A percentile compares a stretch with the other conserved stretches of the same genome.
These are phyloP conservation scores for Nyctibius grandis DNA, from an alignment of 2,797 vertebrate species.

Conservation along the genomic window DNA sequence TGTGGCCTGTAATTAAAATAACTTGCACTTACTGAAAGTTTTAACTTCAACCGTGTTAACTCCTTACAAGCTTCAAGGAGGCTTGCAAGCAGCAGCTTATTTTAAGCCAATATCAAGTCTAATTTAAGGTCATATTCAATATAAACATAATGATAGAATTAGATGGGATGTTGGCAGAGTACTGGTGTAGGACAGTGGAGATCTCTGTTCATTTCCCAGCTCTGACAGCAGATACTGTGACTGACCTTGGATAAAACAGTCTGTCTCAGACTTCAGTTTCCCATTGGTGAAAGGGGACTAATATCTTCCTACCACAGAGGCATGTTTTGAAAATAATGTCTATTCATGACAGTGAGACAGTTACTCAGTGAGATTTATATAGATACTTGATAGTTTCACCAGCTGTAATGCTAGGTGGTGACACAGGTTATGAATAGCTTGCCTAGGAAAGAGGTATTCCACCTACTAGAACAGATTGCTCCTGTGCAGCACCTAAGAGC, in stretches of 20 bases:
- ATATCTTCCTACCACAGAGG: not conserved
- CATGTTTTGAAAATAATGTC: not conserved
- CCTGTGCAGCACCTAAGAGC: not conserved
- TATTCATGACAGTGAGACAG: not conserved
- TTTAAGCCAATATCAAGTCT: not conserved
- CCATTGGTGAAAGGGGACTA: not conserved
- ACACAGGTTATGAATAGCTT: not conserved
- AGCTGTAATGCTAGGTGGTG: not conserved
- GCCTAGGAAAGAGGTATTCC: not conserved
- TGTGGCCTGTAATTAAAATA: constrained; percentile 30
- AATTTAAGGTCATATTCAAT: not conserved
- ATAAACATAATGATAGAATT: not conserved
- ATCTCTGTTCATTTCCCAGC: not conserved
- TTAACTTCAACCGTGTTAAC: not conserved
- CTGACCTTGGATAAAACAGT: constrained; percentile 33
- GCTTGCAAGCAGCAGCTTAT: not conserved
- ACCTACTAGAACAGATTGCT: not conserved
- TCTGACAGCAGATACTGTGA: not conserved
- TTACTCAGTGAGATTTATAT: not conserved
- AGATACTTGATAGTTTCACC: not conserved
- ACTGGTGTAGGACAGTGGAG: not conserved
- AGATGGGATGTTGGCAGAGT: not conserved
- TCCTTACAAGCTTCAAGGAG: not conserved
- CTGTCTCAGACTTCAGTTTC: not conserved
- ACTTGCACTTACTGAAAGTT: not conserved